Evolutionary conservation across 2,888 invertebrate species (phyloP).

Genomic region (Habroteleia sp.): DNA sequence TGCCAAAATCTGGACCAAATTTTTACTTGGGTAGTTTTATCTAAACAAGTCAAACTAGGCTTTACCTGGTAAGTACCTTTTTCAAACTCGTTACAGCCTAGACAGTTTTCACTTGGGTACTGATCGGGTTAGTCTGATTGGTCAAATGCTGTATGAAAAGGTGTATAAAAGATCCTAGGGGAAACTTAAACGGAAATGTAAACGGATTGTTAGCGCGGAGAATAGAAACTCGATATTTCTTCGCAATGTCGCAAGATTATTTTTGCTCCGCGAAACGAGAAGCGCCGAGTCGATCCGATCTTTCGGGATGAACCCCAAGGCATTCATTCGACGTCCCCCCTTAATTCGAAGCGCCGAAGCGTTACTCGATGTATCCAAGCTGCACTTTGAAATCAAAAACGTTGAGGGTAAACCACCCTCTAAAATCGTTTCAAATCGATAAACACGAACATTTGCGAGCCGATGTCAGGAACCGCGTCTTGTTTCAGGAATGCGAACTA

Average conservation of each 20-base stretch:
- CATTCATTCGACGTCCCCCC: slow-evolving; percentile 68
- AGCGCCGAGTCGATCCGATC: slow-evolving; percentile 56
- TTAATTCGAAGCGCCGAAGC: slow-evolving; percentile 78
- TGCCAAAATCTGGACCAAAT: too few relatives aligned
- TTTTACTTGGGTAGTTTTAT: too few relatives aligned
- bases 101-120: too few relatives aligned
- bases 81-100: too few relatives aligned
- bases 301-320: slow-evolving; percentile 63
- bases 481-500: slow-evolving; percentile 17
- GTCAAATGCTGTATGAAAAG: slow-evolving; percentile 2
- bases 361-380: slow-evolving; percentile 71
- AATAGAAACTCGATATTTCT: slow-evolving; percentile 59
- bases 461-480: slow-evolving; percentile 27
- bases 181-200: slow-evolving; percentile 34
- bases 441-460: slow-evolving; percentile 62
- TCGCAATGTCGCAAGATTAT: slow-evolving; percentile 55
- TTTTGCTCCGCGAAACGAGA: slow-evolving; percentile 55
- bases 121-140: slow-evolving; percentile 33
- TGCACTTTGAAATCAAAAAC: slow-evolving; percentile 75
- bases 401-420: slow-evolving; percentile 75
- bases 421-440: slow-evolving; percentile 78
- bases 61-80: too few relatives aligned
- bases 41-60: too few relatives aligned
- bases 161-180: slow-evolving; percentile 20
- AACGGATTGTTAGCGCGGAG: slow-evolving; percentile 36